Conservation (phyloP, 92 coral and sea anemone genomes). For the Epizoanthus rinbou region DNA sequence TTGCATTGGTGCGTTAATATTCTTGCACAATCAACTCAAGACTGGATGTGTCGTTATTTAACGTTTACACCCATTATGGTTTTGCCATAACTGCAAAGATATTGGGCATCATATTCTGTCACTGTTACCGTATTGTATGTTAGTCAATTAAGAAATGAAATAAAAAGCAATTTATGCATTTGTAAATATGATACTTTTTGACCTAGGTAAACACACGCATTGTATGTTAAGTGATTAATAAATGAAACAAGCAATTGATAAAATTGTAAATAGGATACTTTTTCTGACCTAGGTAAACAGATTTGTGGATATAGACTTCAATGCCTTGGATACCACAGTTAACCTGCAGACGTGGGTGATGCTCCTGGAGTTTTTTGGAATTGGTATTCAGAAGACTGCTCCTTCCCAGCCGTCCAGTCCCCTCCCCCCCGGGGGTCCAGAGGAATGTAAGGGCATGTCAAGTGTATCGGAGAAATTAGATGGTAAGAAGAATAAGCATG, state of each 20-base stretch:
- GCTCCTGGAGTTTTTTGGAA: constrained; percentile 96
- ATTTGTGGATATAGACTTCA: constrained; percentile 86
- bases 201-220: constrained; percentile 63
- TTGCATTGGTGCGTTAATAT: no score
- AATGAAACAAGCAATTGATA: neutral
- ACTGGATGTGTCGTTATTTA: no score
- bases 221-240: no score
- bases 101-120: no score
- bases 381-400: constrained; percentile 81
- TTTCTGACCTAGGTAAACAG: constrained; percentile 67
- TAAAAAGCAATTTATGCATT: neutral
- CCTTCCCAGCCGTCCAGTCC: constrained; percentile 65
- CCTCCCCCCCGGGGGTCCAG: constrained; percentile 48
- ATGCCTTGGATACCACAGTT: constrained; percentile 87
- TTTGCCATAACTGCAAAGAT: no score
- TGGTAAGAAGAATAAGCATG: neutral
- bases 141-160: neutral
- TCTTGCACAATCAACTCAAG: no score
- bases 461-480: neutral
- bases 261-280: neutral
- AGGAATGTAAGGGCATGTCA: constrained; percentile 7
- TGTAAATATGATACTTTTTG: neutral
- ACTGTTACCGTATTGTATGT: no score
- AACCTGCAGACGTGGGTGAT: constrained; percentile 99
- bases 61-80: no score